Evolutionary conservation across 2,888 invertebrate species (phyloP).

Genomic region (Odontocerum albicorne): DNA sequence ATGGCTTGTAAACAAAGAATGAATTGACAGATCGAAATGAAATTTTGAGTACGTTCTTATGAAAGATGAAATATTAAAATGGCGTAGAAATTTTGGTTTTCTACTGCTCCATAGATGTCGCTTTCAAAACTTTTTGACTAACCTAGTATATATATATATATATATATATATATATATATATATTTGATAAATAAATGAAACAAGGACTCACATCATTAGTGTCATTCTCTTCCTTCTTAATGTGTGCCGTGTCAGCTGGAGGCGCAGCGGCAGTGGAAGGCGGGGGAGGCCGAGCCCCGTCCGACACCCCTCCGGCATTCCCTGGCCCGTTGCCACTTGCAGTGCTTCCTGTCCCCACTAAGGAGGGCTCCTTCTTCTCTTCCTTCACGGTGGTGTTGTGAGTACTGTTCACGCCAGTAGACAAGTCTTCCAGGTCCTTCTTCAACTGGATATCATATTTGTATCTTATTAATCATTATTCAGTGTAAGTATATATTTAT

Average conservation of each 20-base stretch:
- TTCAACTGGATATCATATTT: slow-evolving; percentile 31
- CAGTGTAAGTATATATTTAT: too few species aligned
- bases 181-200: background rate
- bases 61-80: too few species aligned
- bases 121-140: too few species aligned
- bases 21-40: too few species aligned
- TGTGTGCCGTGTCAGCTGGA: slow-evolving; percentile 7
- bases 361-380: slow-evolving; percentile 36
- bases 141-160: too few species aligned
- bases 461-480: too few species aligned
- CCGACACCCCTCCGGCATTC: background rate
- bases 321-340: background rate
- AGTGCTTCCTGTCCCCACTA: slow-evolving; percentile 17
- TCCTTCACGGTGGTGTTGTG: slow-evolving; percentile 25
- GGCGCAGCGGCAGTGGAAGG: slow-evolving; percentile 4
- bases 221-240: slow-evolving; percentile 36
- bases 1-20: too few species aligned
- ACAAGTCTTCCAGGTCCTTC: slow-evolving; percentile 33
- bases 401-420: slow-evolving; percentile 4
- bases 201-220: slow-evolving; percentile 28
- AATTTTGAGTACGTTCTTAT: too few species aligned
- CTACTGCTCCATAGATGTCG: too few species aligned
- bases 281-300: background rate
- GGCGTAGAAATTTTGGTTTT: too few species aligned
- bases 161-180: too few species aligned